Conservation (phyloP, 2,113 vertebrate species). For the Ahaetulla prasina region DNA sequence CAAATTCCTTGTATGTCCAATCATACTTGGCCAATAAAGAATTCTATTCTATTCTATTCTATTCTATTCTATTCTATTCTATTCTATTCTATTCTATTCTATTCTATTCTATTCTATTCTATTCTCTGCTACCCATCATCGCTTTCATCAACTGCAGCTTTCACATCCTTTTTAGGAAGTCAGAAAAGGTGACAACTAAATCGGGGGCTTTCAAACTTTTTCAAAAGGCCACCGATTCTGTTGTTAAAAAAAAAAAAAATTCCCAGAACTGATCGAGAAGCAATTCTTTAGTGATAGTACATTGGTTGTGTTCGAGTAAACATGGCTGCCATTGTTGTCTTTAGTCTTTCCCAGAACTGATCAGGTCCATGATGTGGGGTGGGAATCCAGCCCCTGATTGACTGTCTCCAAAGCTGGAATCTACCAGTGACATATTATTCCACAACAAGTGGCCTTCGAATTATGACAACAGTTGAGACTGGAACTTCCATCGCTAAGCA, state of each 20-base stretch:
- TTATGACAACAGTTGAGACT: not conserved
- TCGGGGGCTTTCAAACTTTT: not conserved
- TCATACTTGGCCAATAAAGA: too few species aligned
- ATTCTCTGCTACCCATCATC: not conserved
- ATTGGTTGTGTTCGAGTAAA: not conserved
- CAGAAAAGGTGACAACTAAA: not conserved
- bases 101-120: too few species aligned
- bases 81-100: too few species aligned
- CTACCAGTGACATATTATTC: not conserved
- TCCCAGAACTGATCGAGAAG: not conserved
- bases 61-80: too few species aligned
- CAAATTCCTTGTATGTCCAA: too few species aligned
- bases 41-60: too few species aligned
- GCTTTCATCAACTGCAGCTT: not conserved
- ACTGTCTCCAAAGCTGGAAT: not conserved
- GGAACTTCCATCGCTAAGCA: not conserved
- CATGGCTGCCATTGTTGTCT: not conserved
- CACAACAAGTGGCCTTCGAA: not conserved
- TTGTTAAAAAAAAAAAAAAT: not conserved
- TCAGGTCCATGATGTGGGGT: not conserved
- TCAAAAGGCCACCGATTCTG: not conserved
- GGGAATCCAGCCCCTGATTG: not conserved
- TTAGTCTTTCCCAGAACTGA: not conserved
- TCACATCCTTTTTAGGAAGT: not conserved
- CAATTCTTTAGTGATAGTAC: not conserved